Evolutionary conservation across 2,797 vertebrate genomes (phyloP).

Genomic region (Sebastes vulpes): DNA sequence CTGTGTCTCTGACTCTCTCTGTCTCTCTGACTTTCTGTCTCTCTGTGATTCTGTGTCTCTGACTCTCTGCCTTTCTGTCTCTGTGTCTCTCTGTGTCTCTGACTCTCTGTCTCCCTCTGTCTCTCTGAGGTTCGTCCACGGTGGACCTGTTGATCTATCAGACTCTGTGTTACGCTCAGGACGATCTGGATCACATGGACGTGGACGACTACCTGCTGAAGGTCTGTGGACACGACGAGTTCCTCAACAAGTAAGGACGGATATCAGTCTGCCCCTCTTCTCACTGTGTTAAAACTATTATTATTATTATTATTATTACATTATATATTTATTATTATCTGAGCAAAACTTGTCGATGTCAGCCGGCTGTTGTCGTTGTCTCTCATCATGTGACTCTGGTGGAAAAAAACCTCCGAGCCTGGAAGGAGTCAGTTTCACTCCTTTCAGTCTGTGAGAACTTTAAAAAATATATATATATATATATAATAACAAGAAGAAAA

Average conservation of each 20-base stretch:
- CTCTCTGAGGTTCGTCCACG: constrained; percentile 90
- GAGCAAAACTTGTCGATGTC: background rate
- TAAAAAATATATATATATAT: too few relatives aligned
- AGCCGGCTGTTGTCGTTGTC: background rate
- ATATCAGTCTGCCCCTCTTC: background rate
- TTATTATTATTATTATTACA: background rate
- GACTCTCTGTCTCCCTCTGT: background rate
- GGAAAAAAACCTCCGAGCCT: background rate
- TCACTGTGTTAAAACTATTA: background rate
- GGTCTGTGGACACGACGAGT: constrained; percentile 93
- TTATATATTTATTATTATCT: background rate
- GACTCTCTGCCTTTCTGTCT: background rate
- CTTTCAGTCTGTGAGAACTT: background rate
- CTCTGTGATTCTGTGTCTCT: background rate
- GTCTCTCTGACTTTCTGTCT: too few relatives aligned
- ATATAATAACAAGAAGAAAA: too few relatives aligned
- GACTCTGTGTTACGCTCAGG: constrained; percentile 93
- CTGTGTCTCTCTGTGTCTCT: too few relatives aligned
- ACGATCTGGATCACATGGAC: constrained; percentile 88
- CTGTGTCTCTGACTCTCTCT: too few relatives aligned
- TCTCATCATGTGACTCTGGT: background rate
- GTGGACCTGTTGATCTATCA: constrained; percentile 96
- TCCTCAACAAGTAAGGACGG: constrained; percentile 91
- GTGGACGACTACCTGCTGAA: constrained; percentile 93
- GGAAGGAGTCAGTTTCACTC: background rate